phyloP scores from a whole-genome alignment of 2,888 invertebrate genomes.

The Heliconius ethilla region DNA sequence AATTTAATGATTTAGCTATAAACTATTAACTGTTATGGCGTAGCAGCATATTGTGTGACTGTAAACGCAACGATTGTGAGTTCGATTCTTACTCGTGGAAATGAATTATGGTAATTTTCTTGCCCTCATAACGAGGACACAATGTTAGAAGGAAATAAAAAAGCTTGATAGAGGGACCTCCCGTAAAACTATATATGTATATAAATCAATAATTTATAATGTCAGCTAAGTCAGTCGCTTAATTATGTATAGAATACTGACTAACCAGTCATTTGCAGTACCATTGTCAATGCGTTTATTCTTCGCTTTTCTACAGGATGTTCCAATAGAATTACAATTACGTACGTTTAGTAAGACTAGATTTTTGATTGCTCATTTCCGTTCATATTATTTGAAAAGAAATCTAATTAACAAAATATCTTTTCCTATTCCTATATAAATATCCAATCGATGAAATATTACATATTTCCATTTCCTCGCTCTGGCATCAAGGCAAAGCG shows the following conservation, averaged over 20 bases:
- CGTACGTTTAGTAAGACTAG: neutral
- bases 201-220: neutral
- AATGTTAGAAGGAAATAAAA: neutral
- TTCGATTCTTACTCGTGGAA: neutral
- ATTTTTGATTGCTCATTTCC: conserved; percentile 12
- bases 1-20: no score
- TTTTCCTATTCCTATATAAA: no score
- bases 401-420: no score
- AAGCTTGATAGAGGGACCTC: neutral
- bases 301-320: conserved; percentile 17
- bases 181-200: neutral
- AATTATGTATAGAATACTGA: conserved; percentile 19
- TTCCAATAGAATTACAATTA: conserved; percentile 22
- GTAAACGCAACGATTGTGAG: no score
- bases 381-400: neutral
- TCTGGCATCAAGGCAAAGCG: no score
- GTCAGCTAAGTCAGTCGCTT: neutral
- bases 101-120: neutral
- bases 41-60: no score
- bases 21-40: no score
- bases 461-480: no score
- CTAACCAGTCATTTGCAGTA: conserved; percentile 16
- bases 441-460: no score
- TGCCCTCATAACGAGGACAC: neutral
- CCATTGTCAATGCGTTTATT: conserved; percentile 7